Evolutionary conservation across 1,140 invertebrate genomes (phyloP).

Genomic region (Linepithema humile): DNA sequence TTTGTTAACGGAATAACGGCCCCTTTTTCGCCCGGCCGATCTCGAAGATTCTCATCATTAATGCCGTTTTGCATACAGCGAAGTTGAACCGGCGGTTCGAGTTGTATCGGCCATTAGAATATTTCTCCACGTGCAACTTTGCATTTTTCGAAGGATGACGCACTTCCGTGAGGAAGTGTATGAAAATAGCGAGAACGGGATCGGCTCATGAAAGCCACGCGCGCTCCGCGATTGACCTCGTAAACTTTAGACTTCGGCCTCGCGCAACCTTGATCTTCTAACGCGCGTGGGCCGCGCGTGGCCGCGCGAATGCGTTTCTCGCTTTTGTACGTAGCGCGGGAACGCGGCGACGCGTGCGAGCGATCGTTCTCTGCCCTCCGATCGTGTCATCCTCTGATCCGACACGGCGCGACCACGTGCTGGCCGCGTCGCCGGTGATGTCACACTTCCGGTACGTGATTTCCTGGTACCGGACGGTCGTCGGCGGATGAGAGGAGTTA

Average conservation of each 20-base stretch:
- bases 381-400: constrained; percentile 40
- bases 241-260: constrained; percentile 49
- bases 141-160: background rate
- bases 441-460: constrained; percentile 72
- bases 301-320: constrained; percentile 20
- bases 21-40: background rate
- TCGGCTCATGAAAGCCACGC: background rate
- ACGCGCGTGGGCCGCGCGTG: constrained; percentile 44
- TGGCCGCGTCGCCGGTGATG: constrained; percentile 63
- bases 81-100: background rate
- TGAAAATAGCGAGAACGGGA: background rate
- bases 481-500: constrained; percentile 75
- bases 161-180: background rate
- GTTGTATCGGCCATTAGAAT: background rate
- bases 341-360: background rate
- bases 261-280: constrained; percentile 52
- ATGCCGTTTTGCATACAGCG: background rate
- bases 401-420: constrained; percentile 59
- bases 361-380: background rate
- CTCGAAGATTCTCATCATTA: constrained; percentile 33
- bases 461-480: constrained; percentile 73
- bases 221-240: constrained; percentile 28
- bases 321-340: constrained; percentile 3
- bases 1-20: constrained; percentile 30
- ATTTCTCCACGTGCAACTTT: background rate